These are phyloP conservation scores for Lycocerus yunnanus DNA, from an alignment of 2,888 invertebrate species.

Conservation along the genomic window DNA sequence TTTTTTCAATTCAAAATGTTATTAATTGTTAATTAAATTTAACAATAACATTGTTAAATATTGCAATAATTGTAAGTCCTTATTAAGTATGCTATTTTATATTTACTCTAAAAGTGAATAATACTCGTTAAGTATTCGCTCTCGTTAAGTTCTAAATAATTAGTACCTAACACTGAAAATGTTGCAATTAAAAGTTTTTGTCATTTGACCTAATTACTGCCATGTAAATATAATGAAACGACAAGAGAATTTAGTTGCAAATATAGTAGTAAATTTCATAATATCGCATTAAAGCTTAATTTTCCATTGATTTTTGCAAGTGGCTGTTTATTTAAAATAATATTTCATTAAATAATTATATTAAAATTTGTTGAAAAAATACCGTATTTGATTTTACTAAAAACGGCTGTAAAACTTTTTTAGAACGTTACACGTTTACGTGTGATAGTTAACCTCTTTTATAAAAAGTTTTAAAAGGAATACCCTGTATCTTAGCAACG, in stretches of 20 bases:
- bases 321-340: neutral
- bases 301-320: neutral
- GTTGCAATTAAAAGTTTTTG: neutral
- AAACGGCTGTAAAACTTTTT: too few relatives aligned
- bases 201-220: neutral
- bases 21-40: neutral
- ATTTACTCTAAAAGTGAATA: neutral
- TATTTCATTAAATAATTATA: neutral
- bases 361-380: too few relatives aligned
- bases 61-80: neutral
- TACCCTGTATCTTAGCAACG: too few relatives aligned
- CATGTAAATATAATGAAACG: neutral
- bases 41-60: too few relatives aligned
- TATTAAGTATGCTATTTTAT: neutral
- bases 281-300: neutral
- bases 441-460: too few relatives aligned
- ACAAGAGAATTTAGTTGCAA: neutral
- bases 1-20: too few relatives aligned
- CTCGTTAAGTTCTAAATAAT: neutral
- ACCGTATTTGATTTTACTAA: too few relatives aligned
- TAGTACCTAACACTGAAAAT: neutral
- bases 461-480: too few relatives aligned
- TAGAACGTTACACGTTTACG: too few relatives aligned
- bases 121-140: neutral
- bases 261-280: neutral